A percentile compares a stretch with the other conserved stretches of the same genome.
Evolutionary conservation across 2,797 vertebrate genomes (phyloP).

Genomic region (Oreochromis grahami): DNA sequence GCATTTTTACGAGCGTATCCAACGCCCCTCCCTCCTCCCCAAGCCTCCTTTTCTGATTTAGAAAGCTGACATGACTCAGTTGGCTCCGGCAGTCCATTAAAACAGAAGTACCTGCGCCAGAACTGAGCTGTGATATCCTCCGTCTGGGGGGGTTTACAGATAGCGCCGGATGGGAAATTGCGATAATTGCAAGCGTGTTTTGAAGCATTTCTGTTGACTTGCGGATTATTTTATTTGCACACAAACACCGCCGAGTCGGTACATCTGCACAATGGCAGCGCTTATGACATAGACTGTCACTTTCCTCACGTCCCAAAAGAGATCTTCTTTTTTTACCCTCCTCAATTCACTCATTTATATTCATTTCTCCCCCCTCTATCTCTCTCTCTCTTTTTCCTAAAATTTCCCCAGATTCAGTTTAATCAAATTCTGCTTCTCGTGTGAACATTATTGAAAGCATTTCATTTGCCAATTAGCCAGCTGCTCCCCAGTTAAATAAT

Average conservation of each 20-base stretch:
- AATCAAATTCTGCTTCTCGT: conserved; percentile 68
- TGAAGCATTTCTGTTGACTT: background rate
- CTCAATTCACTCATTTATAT: conserved; percentile 29
- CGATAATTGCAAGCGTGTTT: background rate
- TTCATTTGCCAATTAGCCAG: conserved; percentile 75
- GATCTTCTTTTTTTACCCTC: background rate
- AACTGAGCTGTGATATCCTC: background rate
- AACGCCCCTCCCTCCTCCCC: conserved; percentile 2
- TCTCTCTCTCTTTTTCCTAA: background rate
- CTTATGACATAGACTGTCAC: conserved; percentile 7
- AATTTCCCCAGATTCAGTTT: conserved; percentile 66
- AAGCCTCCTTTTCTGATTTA: conserved; percentile 59
- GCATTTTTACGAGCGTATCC: conserved; percentile 55
- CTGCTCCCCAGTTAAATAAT: conserved; percentile 72
- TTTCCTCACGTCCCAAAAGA: conserved; percentile 23
- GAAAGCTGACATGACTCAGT: conserved; percentile 57
- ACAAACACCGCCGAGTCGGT: conserved; percentile 9
- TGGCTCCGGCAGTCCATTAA: conserved; percentile 54
- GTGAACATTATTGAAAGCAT: conserved; percentile 71
- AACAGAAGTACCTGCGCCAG: conserved; percentile 37
- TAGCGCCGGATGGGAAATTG: background rate
- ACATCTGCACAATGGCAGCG: background rate
- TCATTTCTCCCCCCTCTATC: conserved; percentile 1
- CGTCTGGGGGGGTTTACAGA: background rate
- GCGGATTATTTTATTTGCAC: conserved; percentile 20